phyloP scores from a whole-genome alignment of 2,113 vertebrate genomes.

The Nannospalax galili region DNA sequence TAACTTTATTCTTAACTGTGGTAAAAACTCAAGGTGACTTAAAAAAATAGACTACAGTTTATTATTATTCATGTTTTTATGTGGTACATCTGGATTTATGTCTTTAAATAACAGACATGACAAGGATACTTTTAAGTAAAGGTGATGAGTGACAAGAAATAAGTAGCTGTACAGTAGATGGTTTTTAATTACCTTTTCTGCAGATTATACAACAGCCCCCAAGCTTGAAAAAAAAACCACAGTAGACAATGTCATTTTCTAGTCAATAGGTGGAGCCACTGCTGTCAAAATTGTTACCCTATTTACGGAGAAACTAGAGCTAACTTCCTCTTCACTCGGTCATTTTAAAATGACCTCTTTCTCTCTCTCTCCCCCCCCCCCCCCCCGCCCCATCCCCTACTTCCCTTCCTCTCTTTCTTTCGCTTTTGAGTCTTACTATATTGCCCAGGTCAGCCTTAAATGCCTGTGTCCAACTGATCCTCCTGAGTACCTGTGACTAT shows the following conservation, averaged over 20 bases:
- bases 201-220: background rate
- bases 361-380: background rate
- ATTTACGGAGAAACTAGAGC: background rate
- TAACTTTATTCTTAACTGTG: conserved; percentile 10
- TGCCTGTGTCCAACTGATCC: background rate
- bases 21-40: background rate
- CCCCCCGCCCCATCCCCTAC: rapidly evolving
- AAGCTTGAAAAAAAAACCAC: background rate
- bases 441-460: background rate
- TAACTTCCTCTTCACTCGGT: background rate
- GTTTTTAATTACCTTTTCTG: too few relatives aligned
- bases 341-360: background rate
- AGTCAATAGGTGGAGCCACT: background rate
- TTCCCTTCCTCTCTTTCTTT: too few relatives aligned
- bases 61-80: conserved; percentile 4
- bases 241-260: background rate
- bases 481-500: background rate
- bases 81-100: background rate
- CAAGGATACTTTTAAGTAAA: background rate
- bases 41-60: background rate
- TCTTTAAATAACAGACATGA: conserved; percentile 38
- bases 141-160: background rate
- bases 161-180: background rate
- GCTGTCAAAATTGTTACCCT: conserved; percentile 3
- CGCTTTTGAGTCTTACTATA: background rate